phyloP scores from a whole-genome alignment of 2,113 vertebrate genomes.

The Phalacrocorax aristotelis region DNA sequence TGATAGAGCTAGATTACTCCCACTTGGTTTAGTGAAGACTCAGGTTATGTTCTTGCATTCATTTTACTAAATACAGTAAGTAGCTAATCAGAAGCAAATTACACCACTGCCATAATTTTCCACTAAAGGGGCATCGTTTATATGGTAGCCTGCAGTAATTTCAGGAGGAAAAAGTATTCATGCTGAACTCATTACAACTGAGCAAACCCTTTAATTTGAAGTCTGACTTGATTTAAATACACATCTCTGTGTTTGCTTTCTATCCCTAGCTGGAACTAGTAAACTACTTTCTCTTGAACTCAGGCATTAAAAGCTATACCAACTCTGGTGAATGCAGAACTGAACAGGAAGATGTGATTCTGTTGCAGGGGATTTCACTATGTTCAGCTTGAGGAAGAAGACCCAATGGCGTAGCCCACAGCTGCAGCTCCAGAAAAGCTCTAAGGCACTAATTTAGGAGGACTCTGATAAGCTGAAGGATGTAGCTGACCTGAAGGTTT shows the following conservation, averaged over 20 bases:
- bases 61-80: background rate
- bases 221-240: background rate
- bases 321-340: fast-evolving
- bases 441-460: background rate
- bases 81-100: background rate
- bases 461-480: background rate
- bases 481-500: background rate
- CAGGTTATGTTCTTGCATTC: background rate
- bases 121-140: background rate
- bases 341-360: background rate
- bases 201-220: background rate
- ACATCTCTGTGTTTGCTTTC: background rate
- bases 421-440: background rate
- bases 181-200: background rate
- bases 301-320: fast-evolving
- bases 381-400: background rate
- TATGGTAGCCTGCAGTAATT: background rate
- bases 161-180: background rate
- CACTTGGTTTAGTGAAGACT: background rate
- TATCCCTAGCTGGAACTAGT: background rate
- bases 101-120: background rate
- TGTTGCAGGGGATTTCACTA: background rate
- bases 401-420: background rate
- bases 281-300: background rate
- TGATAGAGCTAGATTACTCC: background rate